Conservation (phyloP, 2,113 vertebrate genomes). For the Tetraodon nigroviridis region DNA sequence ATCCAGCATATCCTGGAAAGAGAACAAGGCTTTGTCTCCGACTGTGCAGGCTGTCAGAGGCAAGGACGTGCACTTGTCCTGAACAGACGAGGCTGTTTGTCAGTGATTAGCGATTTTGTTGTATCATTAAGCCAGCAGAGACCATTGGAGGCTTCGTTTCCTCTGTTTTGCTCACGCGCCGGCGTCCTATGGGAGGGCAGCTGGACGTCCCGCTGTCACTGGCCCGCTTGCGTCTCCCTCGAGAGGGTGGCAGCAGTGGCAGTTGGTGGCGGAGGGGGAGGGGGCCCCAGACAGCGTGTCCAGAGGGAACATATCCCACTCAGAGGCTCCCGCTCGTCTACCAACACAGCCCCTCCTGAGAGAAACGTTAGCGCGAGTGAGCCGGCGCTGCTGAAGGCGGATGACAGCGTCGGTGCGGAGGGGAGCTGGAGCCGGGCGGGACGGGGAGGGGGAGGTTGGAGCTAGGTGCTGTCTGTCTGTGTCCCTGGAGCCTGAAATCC, state of each 20-base stretch:
- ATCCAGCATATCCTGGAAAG: conserved; percentile 39
- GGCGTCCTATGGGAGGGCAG: conserved; percentile 48
- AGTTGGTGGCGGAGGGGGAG: conserved; percentile 2
- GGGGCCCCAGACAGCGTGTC: conserved; percentile 44
- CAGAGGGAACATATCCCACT: conserved; percentile 38
- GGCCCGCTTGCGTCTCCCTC: conserved; percentile 22
- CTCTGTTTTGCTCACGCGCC: conserved; percentile 22
- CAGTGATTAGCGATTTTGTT: conserved; percentile 12
- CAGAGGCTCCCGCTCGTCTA: conserved; percentile 11
- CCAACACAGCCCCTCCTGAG: conserved; percentile 27
- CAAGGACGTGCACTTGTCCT: conserved; percentile 9
- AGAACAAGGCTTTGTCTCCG: conserved; percentile 36
- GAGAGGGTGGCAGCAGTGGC: conserved; percentile 20
- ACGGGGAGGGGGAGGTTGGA: conserved; percentile 1
- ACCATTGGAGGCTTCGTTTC: conserved; percentile 15
- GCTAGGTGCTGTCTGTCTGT: conserved; percentile 46
- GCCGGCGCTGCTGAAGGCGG: conserved; percentile 49
- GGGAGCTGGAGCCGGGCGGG: conserved; percentile 17
- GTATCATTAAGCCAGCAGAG: conserved; percentile 16
- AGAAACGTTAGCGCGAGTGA: conserved; percentile 44
- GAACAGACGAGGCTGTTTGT: conserved; percentile 4
- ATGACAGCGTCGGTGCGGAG: conserved; percentile 31
- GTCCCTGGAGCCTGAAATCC: conserved; percentile 31
- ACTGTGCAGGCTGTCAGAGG: conserved; percentile 1
- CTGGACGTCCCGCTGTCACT: conserved; percentile 45